Conservation (phyloP, 2,797 vertebrate genomes). For the Lagorchestes hirsutus region DNA sequence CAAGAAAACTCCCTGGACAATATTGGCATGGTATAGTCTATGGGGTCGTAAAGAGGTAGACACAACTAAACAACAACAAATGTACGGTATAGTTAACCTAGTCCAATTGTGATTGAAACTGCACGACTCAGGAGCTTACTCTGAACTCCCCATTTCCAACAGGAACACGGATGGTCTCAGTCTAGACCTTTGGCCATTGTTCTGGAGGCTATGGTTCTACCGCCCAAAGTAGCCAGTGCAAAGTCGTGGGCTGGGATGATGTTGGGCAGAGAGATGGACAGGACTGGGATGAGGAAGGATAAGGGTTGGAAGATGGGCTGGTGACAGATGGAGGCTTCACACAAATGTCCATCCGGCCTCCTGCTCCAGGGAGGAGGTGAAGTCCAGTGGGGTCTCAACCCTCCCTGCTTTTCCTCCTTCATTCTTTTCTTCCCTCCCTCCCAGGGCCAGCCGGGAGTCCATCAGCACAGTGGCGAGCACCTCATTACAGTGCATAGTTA, state of each 20-base stretch:
- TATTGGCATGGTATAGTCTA: background rate
- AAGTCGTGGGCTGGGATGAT: background rate
- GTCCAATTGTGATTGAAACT: background rate
- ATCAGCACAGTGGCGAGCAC: constrained; percentile 88
- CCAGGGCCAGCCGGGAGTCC: constrained; percentile 71
- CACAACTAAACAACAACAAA: background rate
- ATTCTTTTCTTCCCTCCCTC: background rate
- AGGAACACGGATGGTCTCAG: background rate
- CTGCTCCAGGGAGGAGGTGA: constrained; percentile 2
- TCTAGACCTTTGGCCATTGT: background rate
- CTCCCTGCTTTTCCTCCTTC: constrained; percentile 14
- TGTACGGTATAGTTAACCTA: background rate
- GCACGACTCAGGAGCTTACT: background rate
- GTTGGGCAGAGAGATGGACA: background rate
- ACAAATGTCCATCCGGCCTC: constrained; percentile 2
- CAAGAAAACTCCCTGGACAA: background rate
- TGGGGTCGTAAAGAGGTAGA: background rate
- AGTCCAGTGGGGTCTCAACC: background rate
- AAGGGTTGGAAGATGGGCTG: background rate
- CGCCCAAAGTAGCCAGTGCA: background rate
- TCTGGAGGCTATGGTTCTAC: background rate
- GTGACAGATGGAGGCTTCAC: constrained; percentile 12
- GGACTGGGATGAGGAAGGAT: background rate
- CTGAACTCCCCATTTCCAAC: background rate
- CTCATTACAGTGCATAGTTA: constrained; percentile 99